phyloP scores from a whole-genome alignment of 2,888 invertebrate species.

The Sycophila texana region DNA sequence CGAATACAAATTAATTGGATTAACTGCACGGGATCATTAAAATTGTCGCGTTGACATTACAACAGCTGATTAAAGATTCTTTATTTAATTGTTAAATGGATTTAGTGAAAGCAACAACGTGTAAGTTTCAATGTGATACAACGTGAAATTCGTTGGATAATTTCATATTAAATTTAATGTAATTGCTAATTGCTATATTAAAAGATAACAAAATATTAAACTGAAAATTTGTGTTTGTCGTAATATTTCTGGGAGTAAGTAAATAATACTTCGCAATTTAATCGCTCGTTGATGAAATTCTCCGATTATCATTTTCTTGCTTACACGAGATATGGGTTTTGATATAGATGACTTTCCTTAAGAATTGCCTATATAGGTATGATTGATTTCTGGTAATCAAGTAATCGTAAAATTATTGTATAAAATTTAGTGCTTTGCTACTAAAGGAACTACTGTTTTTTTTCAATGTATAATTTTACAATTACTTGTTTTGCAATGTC shows the following conservation, averaged over 20 bases:
- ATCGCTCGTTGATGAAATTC: slow-evolving; percentile 1
- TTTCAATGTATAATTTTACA: slow-evolving; percentile 43
- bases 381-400: slow-evolving; percentile 23
- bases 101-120: too few relatives aligned
- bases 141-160: too few relatives aligned
- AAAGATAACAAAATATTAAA: too few relatives aligned
- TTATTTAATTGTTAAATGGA: neutral
- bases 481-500: slow-evolving; percentile 31
- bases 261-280: neutral
- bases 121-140: too few relatives aligned
- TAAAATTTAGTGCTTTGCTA: slow-evolving; percentile 50
- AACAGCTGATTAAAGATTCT: slow-evolving; percentile 25
- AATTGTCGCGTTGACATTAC: slow-evolving; percentile 3
- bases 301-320: neutral
- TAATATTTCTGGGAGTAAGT: too few relatives aligned
- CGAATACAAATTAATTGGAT: neutral
- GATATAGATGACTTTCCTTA: slow-evolving; percentile 14
- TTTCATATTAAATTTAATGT: too few relatives aligned
- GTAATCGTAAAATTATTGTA: slow-evolving; percentile 49
- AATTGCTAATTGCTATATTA: too few relatives aligned
- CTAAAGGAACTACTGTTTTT: slow-evolving; percentile 46
- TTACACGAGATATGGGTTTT: slow-evolving; percentile 25
- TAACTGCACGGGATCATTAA: neutral
- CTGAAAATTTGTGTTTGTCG: too few relatives aligned
- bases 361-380: neutral